phyloP scores from a whole-genome alignment of 2,888 invertebrate species.

The Chirona hameri region DNA sequence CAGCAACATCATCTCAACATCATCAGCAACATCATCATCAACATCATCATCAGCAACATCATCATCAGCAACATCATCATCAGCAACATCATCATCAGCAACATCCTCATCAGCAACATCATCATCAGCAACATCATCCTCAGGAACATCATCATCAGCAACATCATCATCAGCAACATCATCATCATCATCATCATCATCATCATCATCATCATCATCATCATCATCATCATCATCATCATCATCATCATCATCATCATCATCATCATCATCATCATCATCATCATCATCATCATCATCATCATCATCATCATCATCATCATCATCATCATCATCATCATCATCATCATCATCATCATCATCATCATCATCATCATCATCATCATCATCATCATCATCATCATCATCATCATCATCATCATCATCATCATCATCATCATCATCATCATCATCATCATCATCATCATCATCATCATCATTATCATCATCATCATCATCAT shows the following conservation, averaged over 20 bases:
- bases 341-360: conserved; percentile 22
- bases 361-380: conserved; percentile 22
- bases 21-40: no score
- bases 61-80: no score
- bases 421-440: conserved; percentile 22
- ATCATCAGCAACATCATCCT: no score
- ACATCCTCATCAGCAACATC: no score
- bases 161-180: no score
- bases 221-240: conserved; percentile 22
- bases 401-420: conserved; percentile 22
- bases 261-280: conserved; percentile 22
- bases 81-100: no score
- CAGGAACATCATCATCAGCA: no score
- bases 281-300: conserved; percentile 22
- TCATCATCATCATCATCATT: conserved; percentile 22
- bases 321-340: conserved; percentile 22
- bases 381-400: conserved; percentile 22
- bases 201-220: conserved; percentile 22
- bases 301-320: conserved; percentile 22
- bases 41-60: no score
- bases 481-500: conserved; percentile 22
- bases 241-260: conserved; percentile 22
- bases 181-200: no score
- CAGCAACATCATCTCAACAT: no score
- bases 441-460: conserved; percentile 22